Conservation (phyloP, 2,797 vertebrate species). For the Neopelma chrysocephalum region DNA sequence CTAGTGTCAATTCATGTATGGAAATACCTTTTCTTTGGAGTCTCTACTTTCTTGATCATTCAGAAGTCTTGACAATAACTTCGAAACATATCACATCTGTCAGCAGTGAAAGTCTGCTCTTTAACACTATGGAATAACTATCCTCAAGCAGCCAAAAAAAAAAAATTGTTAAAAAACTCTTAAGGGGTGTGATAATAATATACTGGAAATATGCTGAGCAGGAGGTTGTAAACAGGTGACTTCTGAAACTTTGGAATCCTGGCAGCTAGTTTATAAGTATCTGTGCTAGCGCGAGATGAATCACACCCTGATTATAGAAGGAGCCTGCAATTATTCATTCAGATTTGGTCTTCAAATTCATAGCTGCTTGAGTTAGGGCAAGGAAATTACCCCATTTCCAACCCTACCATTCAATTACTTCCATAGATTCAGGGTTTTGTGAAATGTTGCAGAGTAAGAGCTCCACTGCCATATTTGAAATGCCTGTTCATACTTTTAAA, state of each 20-base stretch:
- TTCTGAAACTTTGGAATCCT: background rate
- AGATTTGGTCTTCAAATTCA: background rate
- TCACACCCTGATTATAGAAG: background rate
- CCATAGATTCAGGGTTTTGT: background rate
- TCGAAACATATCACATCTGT: background rate
- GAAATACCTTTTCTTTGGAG: background rate
- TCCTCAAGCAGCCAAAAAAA: background rate
- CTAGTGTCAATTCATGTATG: background rate
- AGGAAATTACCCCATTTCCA: background rate
- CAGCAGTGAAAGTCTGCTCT: background rate
- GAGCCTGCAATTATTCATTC: background rate
- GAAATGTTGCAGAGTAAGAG: background rate
- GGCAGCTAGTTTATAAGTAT: background rate
- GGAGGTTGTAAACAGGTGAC: background rate
- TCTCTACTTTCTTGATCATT: background rate
- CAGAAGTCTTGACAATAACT: background rate
- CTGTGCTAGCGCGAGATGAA: background rate
- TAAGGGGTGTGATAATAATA: background rate
- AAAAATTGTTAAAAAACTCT: background rate
- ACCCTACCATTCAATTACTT: background rate
- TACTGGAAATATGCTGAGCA: background rate
- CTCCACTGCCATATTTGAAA: background rate
- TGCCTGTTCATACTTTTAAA: background rate
- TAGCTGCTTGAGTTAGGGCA: background rate
- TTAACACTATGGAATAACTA: background rate